Percentiles rank a stretch among this genome's conserved stretches.
These are phyloP conservation scores for Ecliptopera silaceata DNA, from an alignment of 2,888 invertebrate species.

Conservation along the genomic window DNA sequence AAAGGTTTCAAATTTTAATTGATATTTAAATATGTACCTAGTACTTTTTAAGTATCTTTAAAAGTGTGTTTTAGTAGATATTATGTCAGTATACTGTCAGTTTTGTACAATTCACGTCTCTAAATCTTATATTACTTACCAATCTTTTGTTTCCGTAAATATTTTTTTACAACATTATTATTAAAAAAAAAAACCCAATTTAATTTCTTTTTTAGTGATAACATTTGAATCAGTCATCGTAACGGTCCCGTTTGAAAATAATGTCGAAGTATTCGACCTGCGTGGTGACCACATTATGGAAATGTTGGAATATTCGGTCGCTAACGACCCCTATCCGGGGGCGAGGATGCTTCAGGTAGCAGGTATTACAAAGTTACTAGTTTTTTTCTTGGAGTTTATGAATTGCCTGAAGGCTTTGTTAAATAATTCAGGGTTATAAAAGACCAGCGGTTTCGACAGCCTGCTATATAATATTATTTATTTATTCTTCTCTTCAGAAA, in stretches of 20 bases:
- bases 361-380: constrained; percentile 59
- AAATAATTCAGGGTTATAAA: neutral
- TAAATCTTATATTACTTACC: too few relatives aligned
- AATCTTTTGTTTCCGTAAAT: too few relatives aligned
- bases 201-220: constrained; percentile 77
- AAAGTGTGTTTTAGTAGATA: too few relatives aligned
- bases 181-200: neutral
- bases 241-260: constrained; percentile 90
- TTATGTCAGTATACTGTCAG: too few relatives aligned
- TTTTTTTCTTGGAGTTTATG: neutral
- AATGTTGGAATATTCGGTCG: constrained; percentile 83
- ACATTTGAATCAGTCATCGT: constrained; percentile 87
- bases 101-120: too few relatives aligned
- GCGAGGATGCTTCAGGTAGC: constrained; percentile 84
- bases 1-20: too few relatives aligned
- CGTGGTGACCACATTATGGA: constrained; percentile 86
- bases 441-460: too few relatives aligned
- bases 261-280: constrained; percentile 87
- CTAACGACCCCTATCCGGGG: constrained; percentile 68
- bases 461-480: too few relatives aligned
- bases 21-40: too few relatives aligned
- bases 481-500: too few relatives aligned
- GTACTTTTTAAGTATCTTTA: too few relatives aligned
- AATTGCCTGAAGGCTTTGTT: neutral
- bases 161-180: too few relatives aligned